Conservation (phyloP, 2,797 vertebrate genomes). For the Percopsis omiscomaycus region DNA sequence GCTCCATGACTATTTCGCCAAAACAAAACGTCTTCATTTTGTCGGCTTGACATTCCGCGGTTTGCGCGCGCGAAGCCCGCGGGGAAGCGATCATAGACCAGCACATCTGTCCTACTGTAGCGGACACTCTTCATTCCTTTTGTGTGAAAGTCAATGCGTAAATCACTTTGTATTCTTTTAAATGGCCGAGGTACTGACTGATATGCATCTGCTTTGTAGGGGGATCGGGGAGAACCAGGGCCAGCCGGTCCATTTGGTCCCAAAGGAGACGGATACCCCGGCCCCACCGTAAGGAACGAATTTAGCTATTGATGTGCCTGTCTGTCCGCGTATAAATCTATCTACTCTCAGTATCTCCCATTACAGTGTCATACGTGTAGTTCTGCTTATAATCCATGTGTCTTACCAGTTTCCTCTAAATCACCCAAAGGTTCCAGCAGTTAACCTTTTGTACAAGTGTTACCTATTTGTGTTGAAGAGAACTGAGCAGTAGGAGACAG, state of each 20-base stretch:
- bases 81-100: background rate
- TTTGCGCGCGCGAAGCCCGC: slow-evolving; percentile 9
- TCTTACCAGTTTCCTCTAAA: background rate
- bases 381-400: slow-evolving; percentile 3
- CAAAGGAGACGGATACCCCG: slow-evolving; percentile 88
- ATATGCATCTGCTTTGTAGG: slow-evolving; percentile 65
- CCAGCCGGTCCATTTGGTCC: slow-evolving; percentile 80
- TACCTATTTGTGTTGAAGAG: too few relatives aligned
- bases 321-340: slow-evolving; percentile 24
- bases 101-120: slow-evolving; percentile 26
- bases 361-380: background rate
- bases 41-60: background rate
- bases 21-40: background rate
- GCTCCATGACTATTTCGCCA: too few relatives aligned
- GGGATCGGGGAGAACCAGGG: slow-evolving; percentile 82
- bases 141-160: slow-evolving; percentile 11
- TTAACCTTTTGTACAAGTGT: too few relatives aligned
- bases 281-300: slow-evolving; percentile 77
- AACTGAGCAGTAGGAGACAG: background rate
- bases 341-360: background rate
- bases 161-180: slow-evolving; percentile 29
- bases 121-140: slow-evolving; percentile 22
- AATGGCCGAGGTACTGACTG: slow-evolving; percentile 10
- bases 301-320: slow-evolving; percentile 1
- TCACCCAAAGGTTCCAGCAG: too few relatives aligned